Percentiles rank a stretch among this genome's conserved stretches.
Evolutionary conservation across 2,797 vertebrate species (phyloP).

Genomic region (Hypotaenidia philippensis): DNA sequence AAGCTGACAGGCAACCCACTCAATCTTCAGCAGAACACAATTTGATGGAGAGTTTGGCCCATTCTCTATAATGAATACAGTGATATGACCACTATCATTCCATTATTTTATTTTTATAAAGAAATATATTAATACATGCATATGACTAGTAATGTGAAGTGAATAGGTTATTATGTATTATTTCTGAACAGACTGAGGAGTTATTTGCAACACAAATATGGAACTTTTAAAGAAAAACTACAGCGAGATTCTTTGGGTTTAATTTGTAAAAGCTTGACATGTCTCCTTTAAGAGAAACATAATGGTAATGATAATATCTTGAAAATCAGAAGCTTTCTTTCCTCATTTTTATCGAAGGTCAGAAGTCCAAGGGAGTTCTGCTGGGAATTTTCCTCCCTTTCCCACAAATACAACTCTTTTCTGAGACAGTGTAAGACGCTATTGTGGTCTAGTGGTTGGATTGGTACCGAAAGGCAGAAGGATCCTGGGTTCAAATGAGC

Average conservation of each 20-base stretch:
- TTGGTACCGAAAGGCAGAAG: neutral
- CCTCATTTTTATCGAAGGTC: slow-evolving; percentile 60
- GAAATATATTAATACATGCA: neutral
- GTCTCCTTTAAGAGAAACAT: slow-evolving; percentile 39
- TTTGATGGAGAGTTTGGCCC: neutral
- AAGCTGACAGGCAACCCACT: neutral
- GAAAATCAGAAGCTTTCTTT: slow-evolving; percentile 57
- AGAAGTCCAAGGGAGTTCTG: slow-evolving; percentile 68
- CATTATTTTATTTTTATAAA: neutral
- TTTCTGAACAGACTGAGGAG: neutral
- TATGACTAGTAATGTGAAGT: neutral
- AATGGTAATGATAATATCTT: slow-evolving; percentile 36
- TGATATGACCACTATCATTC: neutral
- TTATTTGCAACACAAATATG: neutral
- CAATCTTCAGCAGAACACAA: neutral
- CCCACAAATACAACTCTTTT: slow-evolving; percentile 40
- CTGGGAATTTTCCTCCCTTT: slow-evolving; percentile 73
- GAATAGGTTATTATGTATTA: neutral
- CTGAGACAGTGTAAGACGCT: neutral
- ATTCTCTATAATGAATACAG: neutral
- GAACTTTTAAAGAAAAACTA: neutral
- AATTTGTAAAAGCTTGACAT: neutral
- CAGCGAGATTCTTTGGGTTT: neutral
- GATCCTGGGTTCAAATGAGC: slow-evolving; percentile 27
- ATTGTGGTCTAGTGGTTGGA: slow-evolving; percentile 1